Evolutionary conservation across 2,113 vertebrate genomes (phyloP).

Genomic region (Phycodurus eques): DNA sequence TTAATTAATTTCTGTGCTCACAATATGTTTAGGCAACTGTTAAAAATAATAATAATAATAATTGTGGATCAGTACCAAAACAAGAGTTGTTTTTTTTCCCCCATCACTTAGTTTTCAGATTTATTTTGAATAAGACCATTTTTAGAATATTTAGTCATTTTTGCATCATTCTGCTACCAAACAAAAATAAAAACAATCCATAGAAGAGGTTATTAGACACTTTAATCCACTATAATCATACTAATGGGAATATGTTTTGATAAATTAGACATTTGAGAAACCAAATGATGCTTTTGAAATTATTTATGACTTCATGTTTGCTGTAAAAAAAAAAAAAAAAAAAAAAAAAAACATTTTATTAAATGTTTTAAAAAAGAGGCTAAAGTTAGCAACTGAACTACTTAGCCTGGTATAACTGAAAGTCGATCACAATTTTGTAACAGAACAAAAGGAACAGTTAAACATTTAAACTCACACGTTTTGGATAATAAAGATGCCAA

Average conservation of each 20-base stretch:
- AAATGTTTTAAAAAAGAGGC: no score
- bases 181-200: not conserved
- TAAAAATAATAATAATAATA: no score
- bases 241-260: not conserved
- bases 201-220: not conserved
- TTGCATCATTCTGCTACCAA: not conserved
- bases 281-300: not conserved
- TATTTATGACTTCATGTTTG: not conserved
- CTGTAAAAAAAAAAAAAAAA: not conserved
- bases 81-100: no score
- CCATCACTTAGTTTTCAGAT: no score
- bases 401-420: no score
- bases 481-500: not conserved
- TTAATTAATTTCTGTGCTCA: not conserved
- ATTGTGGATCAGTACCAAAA: no score
- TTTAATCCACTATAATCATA: not conserved
- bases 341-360: no score
- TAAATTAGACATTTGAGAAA: not conserved
- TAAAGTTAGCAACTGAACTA: no score
- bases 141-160: not conserved
- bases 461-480: not conserved
- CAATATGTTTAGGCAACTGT: no score
- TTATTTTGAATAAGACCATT: not conserved
- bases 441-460: not conserved
- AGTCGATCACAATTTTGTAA: not conserved